Percentiles rank a stretch among this genome's conserved stretches.
phyloP scores from a whole-genome alignment of 1,140 invertebrate genomes.

The Drosophila littoralis region DNA sequence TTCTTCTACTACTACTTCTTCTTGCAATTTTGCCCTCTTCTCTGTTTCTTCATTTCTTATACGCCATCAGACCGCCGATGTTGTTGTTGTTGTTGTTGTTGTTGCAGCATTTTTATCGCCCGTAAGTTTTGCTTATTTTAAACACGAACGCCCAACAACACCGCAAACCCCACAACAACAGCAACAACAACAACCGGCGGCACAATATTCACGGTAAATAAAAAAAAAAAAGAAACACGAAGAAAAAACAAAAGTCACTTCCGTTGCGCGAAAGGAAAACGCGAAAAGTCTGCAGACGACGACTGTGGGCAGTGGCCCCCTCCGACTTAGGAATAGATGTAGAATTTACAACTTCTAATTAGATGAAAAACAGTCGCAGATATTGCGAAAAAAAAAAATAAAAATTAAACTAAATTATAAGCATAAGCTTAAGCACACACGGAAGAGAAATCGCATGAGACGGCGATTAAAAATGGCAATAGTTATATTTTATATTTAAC shows the following conservation, averaged over 20 bases:
- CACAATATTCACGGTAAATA: slow-evolving; percentile 72
- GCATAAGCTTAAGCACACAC: not conserved
- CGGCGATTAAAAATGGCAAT: not conserved
- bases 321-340: slow-evolving; percentile 14
- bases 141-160: slow-evolving; percentile 63
- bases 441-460: slow-evolving; percentile 9
- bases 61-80: slow-evolving; percentile 43
- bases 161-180: slow-evolving; percentile 32
- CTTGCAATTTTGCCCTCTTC: slow-evolving; percentile 45
- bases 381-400: not conserved
- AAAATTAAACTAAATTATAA: slow-evolving; percentile 10
- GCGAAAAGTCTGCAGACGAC: slow-evolving; percentile 72
- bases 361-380: slow-evolving; percentile 39
- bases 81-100: slow-evolving; percentile 52
- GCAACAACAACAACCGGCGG: slow-evolving; percentile 59
- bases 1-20: slow-evolving; percentile 27
- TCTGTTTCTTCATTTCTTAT: slow-evolving; percentile 69
- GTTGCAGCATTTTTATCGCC: slow-evolving; percentile 75
- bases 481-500: not conserved
- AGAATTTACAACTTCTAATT: slow-evolving; percentile 51
- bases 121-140: slow-evolving; percentile 79
- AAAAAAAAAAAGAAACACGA: slow-evolving; percentile 39
- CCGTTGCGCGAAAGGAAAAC: slow-evolving; percentile 73
- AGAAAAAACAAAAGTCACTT: slow-evolving; percentile 77
- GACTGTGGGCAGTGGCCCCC: slow-evolving; percentile 36